Evolutionary conservation across 2,888 invertebrate species (phyloP).

Genomic region (Ichneumon xanthorius): DNA sequence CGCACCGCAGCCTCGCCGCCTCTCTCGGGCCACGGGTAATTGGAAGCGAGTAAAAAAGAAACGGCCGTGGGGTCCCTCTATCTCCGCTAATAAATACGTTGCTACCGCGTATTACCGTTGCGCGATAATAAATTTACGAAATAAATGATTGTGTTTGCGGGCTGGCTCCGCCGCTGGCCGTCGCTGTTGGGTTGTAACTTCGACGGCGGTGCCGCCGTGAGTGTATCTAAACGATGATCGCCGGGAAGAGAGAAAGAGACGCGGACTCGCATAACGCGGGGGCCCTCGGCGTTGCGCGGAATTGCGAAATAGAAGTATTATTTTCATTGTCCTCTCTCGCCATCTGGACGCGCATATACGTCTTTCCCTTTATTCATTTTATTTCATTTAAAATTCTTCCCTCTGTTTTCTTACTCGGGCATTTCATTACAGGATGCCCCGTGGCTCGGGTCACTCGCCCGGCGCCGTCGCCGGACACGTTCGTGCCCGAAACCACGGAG

Average conservation of each 20-base stretch:
- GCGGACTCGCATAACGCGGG: conserved; percentile 2
- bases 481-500: conserved; percentile 6
- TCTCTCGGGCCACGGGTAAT: conserved; percentile 72
- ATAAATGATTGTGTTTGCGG: conserved; percentile 75
- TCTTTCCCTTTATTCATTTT: not conserved
- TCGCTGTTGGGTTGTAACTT: not conserved
- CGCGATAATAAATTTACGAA: conserved; percentile 77
- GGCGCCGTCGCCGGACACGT: not conserved
- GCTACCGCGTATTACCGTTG: conserved; percentile 79
- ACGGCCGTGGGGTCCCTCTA: conserved; percentile 73
- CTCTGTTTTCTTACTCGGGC: too few relatives aligned
- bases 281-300: conserved; percentile 6
- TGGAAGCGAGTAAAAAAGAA: conserved; percentile 76
- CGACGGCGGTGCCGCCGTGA: not conserved
- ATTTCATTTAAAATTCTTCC: not conserved
- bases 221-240: conserved; percentile 64
- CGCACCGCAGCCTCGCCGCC: conserved; percentile 24
- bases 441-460: not conserved
- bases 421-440: not conserved
- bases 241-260: conserved; percentile 31
- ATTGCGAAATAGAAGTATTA: conserved; percentile 39
- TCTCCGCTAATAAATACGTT: conserved; percentile 80
- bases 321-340: conserved; percentile 30
- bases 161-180: not conserved
- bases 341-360: not conserved